Evolutionary conservation across 1,140 invertebrate genomes (phyloP).

Genomic region (Temnothorax longispinosus): DNA sequence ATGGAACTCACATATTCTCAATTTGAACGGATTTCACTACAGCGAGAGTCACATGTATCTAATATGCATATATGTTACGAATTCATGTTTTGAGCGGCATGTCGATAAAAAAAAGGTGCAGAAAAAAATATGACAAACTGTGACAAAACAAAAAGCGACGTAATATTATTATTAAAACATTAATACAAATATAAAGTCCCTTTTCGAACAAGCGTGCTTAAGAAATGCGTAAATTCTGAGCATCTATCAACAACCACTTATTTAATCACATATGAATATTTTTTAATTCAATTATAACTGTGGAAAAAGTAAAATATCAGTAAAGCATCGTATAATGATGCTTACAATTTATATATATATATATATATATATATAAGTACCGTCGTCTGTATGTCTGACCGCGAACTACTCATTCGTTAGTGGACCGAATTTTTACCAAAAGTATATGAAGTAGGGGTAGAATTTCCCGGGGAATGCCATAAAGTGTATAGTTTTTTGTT

Average conservation of each 20-base stretch:
- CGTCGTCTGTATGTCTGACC: no score
- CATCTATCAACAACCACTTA: neutral
- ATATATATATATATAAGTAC: no score
- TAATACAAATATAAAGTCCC: constrained; percentile 57
- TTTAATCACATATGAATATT: neutral
- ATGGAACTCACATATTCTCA: constrained; percentile 67
- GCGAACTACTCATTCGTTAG: no score
- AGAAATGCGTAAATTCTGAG: constrained; percentile 32
- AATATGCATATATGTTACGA: constrained; percentile 43
- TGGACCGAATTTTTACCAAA: no score
- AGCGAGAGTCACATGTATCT: constrained; percentile 54
- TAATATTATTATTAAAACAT: constrained; percentile 63
- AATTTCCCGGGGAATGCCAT: no score
- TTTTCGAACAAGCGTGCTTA: constrained; percentile 71
- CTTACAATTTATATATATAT: no score
- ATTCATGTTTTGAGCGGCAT: constrained; percentile 58
- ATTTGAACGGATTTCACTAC: constrained; percentile 54
- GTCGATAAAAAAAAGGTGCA: constrained; percentile 77
- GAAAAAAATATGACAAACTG: constrained; percentile 72
- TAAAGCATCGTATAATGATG: neutral
- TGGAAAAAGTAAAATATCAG: neutral
- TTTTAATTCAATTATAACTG: neutral
- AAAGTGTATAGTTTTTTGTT: no score
- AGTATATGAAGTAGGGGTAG: no score
- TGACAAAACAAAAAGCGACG: constrained; percentile 81